Evolutionary conservation across 2,888 invertebrate genomes (phyloP).

Genomic region (Mesoligia furuncula): DNA sequence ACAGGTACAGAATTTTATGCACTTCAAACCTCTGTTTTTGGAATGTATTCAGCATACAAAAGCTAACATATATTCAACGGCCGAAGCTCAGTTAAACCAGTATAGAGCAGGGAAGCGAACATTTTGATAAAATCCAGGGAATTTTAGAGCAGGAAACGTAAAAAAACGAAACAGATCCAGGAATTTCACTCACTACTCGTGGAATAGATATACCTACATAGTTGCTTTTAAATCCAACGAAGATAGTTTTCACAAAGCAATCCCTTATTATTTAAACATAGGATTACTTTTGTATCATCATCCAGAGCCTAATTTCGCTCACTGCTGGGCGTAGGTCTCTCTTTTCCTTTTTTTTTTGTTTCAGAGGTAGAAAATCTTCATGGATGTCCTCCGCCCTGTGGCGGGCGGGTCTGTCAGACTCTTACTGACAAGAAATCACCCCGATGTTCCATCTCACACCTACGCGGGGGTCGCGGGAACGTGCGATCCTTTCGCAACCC

Average conservation of each 20-base stretch:
- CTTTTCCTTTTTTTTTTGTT: no score
- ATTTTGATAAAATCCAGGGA: conserved; percentile 31
- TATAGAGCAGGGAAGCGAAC: conserved; percentile 5
- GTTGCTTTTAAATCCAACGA: neutral
- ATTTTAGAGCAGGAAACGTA: conserved; percentile 25
- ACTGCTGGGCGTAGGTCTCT: no score
- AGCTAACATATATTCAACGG: conserved; percentile 33
- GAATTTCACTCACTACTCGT: conserved; percentile 32
- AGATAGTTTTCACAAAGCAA: neutral
- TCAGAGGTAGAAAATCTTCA: no score
- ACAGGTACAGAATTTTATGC: neutral
- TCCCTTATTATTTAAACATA: neutral
- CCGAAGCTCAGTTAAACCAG: conserved; percentile 37
- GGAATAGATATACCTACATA: neutral
- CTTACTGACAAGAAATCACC: no score
- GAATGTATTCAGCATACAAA: conserved; percentile 10
- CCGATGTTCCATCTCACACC: no score
- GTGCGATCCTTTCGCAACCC: no score
- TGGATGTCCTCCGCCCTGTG: no score
- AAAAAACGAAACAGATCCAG: conserved; percentile 16
- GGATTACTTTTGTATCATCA: neutral
- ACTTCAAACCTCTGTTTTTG: conserved; percentile 6
- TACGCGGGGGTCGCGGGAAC: no score
- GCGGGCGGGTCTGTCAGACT: no score
- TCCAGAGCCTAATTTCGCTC: neutral